A percentile compares a stretch with the other conserved stretches of the same genome.
phyloP scores from a whole-genome alignment of 2,888 invertebrate species.

The Oscheius sp. region DNA sequence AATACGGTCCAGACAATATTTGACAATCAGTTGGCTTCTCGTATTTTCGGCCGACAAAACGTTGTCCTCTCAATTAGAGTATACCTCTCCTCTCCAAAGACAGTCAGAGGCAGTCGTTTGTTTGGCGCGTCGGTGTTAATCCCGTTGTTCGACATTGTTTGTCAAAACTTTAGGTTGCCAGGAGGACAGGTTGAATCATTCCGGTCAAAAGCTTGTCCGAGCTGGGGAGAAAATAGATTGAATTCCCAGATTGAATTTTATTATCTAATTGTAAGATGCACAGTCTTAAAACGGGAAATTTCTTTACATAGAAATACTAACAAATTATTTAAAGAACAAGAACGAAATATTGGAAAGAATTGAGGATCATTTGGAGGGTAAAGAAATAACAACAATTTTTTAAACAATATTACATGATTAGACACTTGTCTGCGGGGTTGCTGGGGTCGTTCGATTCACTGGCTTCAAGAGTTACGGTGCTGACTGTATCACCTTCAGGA shows the following conservation, averaged over 20 bases:
- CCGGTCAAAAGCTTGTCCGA: not conserved
- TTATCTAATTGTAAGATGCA: not conserved
- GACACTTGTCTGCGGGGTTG: constrained; percentile 66
- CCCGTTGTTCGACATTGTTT: constrained; percentile 26
- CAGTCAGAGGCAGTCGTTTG: not conserved
- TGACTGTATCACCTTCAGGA: constrained; percentile 57
- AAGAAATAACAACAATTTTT: not conserved
- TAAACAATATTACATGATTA: constrained; percentile 61
- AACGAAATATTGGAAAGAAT: constrained; percentile 3
- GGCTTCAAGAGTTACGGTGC: constrained; percentile 49
- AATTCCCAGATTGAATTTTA: not conserved
- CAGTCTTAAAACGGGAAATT: not conserved
- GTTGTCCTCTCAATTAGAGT: not conserved
- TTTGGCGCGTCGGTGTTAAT: constrained; percentile 13
- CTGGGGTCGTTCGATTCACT: constrained; percentile 51
- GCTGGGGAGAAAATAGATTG: not conserved
- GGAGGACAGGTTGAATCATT: not conserved
- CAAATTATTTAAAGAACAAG: not conserved
- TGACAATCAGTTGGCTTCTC: not conserved
- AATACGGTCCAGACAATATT: constrained; percentile 1
- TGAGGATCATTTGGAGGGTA: constrained; percentile 25
- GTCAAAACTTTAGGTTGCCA: constrained; percentile 20
- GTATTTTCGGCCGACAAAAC: not conserved
- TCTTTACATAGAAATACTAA: not conserved
- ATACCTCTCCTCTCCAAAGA: not conserved